These are phyloP conservation scores for Antechinus flavipes DNA, from an alignment of 2,113 vertebrate species.

Conservation along the genomic window DNA sequence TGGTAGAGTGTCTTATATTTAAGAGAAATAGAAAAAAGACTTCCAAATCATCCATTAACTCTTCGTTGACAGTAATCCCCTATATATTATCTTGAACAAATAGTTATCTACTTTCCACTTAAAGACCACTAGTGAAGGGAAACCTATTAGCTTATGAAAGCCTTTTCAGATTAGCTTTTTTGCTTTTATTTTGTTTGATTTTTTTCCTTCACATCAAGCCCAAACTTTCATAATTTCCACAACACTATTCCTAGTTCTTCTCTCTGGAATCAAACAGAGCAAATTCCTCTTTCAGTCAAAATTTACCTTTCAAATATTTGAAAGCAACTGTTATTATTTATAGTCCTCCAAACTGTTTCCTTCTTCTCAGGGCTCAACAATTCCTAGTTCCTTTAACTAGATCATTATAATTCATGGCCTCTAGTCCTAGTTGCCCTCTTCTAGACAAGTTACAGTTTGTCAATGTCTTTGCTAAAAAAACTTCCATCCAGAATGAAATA, in stretches of 20 bases:
- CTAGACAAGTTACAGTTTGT: neutral
- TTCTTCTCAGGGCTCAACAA: neutral
- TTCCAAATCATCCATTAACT: neutral
- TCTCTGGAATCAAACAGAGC: neutral
- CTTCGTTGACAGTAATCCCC: neutral
- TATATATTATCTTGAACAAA: neutral
- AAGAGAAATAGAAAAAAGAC: neutral
- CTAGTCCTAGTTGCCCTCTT: neutral
- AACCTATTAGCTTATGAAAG: neutral
- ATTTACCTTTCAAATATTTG: neutral
- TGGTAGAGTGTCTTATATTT: neutral
- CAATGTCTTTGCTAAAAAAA: neutral
- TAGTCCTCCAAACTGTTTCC: neutral
- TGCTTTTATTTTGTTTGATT: neutral
- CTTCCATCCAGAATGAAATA: neutral
- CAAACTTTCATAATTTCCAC: neutral
- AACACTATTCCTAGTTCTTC: neutral
- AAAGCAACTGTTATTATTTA: neutral
- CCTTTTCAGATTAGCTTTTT: neutral
- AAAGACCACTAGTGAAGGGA: neutral
- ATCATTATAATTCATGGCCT: neutral
- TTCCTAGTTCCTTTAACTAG: neutral
- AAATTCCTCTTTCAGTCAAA: neutral
- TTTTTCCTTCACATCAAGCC: neutral
- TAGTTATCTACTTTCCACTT: neutral